Conservation (phyloP, 35 echinoderm and acorn worm species). For the Stichopus chloronotus region DNA sequence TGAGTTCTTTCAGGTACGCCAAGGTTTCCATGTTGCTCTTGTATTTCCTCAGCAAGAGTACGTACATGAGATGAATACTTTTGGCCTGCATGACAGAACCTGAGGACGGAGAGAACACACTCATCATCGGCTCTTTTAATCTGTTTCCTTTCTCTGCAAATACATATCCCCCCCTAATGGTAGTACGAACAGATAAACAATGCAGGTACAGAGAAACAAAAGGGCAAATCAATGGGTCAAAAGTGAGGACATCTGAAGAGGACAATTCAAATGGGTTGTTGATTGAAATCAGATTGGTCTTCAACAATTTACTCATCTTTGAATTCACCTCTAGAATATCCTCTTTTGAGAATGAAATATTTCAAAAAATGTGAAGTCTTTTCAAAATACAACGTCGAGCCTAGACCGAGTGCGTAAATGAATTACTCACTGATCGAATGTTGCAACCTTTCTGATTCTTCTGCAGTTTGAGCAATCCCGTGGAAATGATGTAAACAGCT, state of each 20-base stretch:
- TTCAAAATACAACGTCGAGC: too few species aligned
- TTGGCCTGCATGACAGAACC: slow-evolving; percentile 50
- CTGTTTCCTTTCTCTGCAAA: neutral
- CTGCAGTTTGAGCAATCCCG: neutral
- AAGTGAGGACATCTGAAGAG: too few species aligned
- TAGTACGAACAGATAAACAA: too few species aligned
- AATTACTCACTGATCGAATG: slow-evolving; percentile 56
- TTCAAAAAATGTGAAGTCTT: too few species aligned
- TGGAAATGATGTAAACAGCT: slow-evolving; percentile 30
- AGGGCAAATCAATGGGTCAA: too few species aligned
- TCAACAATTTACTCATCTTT: too few species aligned
- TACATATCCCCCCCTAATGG: neutral
- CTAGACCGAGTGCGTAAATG: too few species aligned
- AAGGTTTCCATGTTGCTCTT: slow-evolving; percentile 70
- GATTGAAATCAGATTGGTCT: too few species aligned
- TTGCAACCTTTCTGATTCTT: slow-evolving; percentile 31
- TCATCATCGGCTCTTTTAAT: neutral
- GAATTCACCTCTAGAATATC: too few species aligned
- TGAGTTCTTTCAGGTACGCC: slow-evolving; percentile 73
- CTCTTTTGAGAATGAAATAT: too few species aligned
- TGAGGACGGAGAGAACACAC: neutral
- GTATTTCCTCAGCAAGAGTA: slow-evolving; percentile 84
- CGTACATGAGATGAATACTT: slow-evolving; percentile 66
- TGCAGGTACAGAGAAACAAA: too few species aligned
- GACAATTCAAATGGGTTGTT: too few species aligned